A percentile compares a stretch with the other conserved stretches of the same genome.
Evolutionary conservation across 1,140 invertebrate genomes (phyloP).

Genomic region (Brevipalpus yothersi): DNA sequence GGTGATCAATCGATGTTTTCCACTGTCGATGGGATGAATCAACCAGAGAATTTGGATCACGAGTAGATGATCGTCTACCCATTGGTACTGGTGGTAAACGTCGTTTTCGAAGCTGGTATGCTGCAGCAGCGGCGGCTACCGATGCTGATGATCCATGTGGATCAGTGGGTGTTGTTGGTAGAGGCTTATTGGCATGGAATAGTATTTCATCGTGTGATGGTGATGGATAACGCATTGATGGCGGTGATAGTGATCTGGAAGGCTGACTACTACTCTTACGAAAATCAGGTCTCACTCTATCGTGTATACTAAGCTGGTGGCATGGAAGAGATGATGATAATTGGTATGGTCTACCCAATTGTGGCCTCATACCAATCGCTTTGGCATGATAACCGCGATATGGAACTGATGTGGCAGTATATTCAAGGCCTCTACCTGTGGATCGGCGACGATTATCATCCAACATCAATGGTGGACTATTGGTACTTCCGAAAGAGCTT

Average conservation of each 20-base stretch:
- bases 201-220: neutral
- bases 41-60: conserved; percentile 31
- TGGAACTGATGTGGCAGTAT: neutral
- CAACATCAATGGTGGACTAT: conserved; percentile 13
- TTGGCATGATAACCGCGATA: neutral
- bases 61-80: conserved; percentile 7
- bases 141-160: too few species aligned
- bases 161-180: neutral
- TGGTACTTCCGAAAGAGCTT: conserved; percentile 7
- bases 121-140: neutral
- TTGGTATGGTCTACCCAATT: neutral
- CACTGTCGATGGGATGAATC: conserved; percentile 45
- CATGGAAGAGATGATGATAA: neutral
- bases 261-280: conserved; percentile 5
- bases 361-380: neutral
- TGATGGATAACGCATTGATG: neutral
- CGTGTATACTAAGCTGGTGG: neutral
- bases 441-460: neutral
- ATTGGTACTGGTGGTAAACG: conserved; percentile 73
- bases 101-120: conserved; percentile 39
- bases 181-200: neutral
- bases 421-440: neutral
- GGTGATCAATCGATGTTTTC: conserved; percentile 24
- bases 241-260: conserved; percentile 4
- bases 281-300: conserved; percentile 14